These are phyloP conservation scores for Palythoa grandiflora DNA, from an alignment of 92 coral and sea anemone species.

Conservation along the genomic window DNA sequence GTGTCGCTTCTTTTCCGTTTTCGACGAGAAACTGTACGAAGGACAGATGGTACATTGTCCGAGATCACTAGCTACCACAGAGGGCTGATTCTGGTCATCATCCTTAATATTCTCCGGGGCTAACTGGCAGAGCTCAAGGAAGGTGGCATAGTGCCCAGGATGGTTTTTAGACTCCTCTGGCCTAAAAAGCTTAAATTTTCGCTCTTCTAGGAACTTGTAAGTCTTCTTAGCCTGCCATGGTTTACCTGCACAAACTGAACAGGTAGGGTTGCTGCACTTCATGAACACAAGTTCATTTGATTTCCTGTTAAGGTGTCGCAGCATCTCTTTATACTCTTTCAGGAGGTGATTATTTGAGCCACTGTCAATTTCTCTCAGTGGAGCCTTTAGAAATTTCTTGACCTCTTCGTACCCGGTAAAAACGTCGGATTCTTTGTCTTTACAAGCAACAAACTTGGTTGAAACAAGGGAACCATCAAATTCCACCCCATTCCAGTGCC, in stretches of 20 bases:
- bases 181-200: not conserved
- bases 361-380: slow-evolving; percentile 5
- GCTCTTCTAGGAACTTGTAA: slow-evolving; percentile 1
- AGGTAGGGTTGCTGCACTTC: slow-evolving; percentile 60
- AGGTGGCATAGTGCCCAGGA: slow-evolving; percentile 57
- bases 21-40: slow-evolving; percentile 36
- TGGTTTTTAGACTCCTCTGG: slow-evolving; percentile 44
- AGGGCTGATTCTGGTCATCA: slow-evolving; percentile 25
- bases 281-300: slow-evolving; percentile 57
- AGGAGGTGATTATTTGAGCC: slow-evolving; percentile 1
- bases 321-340: slow-evolving; percentile 40
- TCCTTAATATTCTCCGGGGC: not conserved
- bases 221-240: slow-evolving; percentile 54
- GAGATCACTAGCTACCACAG: slow-evolving; percentile 8
- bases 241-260: slow-evolving; percentile 42
- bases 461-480: slow-evolving; percentile 33
- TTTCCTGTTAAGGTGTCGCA: slow-evolving; percentile 47
- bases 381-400: slow-evolving; percentile 28
- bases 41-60: slow-evolving; percentile 18
- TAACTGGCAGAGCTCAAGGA: slow-evolving; percentile 52
- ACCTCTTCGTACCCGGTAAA: slow-evolving; percentile 23
- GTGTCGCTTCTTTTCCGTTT: slow-evolving; percentile 25
- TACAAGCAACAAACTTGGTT: slow-evolving; percentile 21
- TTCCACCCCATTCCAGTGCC: slow-evolving; percentile 27
- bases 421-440: slow-evolving; percentile 11